Evolutionary conservation across 2,888 invertebrate species (phyloP), one percentile per base, ranked within the genome.

Genomic region (Stenurella melanura): DNA sequence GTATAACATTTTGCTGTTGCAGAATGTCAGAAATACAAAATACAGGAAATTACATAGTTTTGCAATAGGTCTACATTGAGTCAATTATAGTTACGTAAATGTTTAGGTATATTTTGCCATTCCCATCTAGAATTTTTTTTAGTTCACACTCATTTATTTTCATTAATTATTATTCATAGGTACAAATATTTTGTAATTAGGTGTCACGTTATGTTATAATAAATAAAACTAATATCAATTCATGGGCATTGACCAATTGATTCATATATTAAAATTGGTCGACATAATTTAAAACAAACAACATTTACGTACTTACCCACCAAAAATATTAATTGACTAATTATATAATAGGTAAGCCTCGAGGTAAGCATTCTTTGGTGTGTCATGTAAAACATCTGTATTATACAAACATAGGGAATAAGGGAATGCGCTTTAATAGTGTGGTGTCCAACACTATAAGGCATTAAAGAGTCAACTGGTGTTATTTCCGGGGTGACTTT

Each of bases 1-100:
- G 79, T 79, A 78, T 79, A 78, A 79, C 79, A 81, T 79, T 78
- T 78, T 76, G 72, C 77, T 76, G 69, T 77, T 76, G 69, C 81
- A 80, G 80, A 81, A 82, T 80, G 81, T 78, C 78, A 81, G 80
- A 79, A 80, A 73, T 78, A 82, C 80, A 83, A 82, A 82, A 81
- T 81, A 82, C 81, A 81, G 82, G 81, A 83, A 83, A 80, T 82
- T 82, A 75, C 77, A 56, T 78, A 75, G 76, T 81, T 78, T 79
- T 78, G 70, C 70, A 70, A 70, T 70, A 70, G 58, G 19, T 42
- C 42, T 70, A 26, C 34, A 17, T 60, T 70, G 26, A 70, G 38
- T 60, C 70, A 70, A 38, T 70, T 70, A 70, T 0, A 19, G 60
- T 70, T 70, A 70, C 70, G 70, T 70, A 70, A 70, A 70, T 70